Conservation (phyloP, 2,888 invertebrate species). For the Agrypnus murinus region DNA sequence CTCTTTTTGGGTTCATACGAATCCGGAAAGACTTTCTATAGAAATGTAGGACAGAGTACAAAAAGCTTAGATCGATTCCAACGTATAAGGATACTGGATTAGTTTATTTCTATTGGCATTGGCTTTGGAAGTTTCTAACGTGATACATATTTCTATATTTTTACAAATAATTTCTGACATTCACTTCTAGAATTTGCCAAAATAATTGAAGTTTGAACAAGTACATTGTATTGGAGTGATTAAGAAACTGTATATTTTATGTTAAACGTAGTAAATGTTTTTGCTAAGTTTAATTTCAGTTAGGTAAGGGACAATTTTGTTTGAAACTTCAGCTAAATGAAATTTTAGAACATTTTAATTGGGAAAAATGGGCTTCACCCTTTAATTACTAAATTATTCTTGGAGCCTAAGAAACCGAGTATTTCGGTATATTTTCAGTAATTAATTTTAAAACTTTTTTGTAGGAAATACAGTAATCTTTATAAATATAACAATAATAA, state of each 20-base stretch:
- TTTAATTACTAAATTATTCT: too few species aligned
- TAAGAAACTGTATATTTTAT: background rate
- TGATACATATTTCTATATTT: slow-evolving; percentile 26
- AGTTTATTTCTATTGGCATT: slow-evolving; percentile 42
- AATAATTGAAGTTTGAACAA: background rate
- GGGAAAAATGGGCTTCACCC: too few species aligned
- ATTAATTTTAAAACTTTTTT: too few species aligned
- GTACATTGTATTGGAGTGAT: background rate
- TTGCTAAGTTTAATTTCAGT: too few species aligned
- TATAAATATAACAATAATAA: too few species aligned
- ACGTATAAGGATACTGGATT: slow-evolving; percentile 36
- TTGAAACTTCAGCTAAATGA: too few species aligned
- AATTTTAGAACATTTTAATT: too few species aligned
- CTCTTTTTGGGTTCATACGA: slow-evolving; percentile 17
- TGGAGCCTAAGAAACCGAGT: too few species aligned
- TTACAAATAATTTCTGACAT: background rate
- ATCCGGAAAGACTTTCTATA: slow-evolving; percentile 25
- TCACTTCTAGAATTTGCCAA: background rate
- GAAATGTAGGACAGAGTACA: slow-evolving; percentile 36
- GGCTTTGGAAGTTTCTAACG: slow-evolving; percentile 27
- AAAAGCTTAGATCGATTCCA: slow-evolving; percentile 34
- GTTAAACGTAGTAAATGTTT: background rate
- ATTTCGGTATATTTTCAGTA: too few species aligned
- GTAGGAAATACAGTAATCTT: too few species aligned
- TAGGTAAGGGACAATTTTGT: too few species aligned